These are phyloP conservation scores for Mesorhabditis spiculigera DNA, from an alignment of 2,888 invertebrate species.

Conservation along the genomic window DNA sequence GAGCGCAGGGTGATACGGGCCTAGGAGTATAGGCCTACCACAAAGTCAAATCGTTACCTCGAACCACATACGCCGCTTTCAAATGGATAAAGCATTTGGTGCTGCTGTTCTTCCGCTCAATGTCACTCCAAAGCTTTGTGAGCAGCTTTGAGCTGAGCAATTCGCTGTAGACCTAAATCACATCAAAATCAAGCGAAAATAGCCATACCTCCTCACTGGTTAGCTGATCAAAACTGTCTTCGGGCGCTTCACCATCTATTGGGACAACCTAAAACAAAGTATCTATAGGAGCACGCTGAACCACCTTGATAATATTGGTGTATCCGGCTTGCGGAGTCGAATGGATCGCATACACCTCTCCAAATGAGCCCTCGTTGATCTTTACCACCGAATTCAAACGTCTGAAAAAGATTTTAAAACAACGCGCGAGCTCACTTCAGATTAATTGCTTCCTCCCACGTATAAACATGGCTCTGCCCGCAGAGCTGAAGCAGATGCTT, in stretches of 20 bases:
- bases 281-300: too few relatives aligned
- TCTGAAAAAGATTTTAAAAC: neutral
- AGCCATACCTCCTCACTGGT: neutral
- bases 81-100: conserved; percentile 3
- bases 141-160: neutral
- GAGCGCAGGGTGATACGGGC: neutral
- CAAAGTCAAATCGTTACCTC: conserved; percentile 1
- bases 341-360: conserved; percentile 5
- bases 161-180: neutral
- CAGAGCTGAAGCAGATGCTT: neutral
- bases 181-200: neutral
- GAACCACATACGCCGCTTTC: neutral
- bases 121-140: neutral
- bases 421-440: neutral
- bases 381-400: neutral
- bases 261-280: neutral
- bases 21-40: neutral
- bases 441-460: neutral
- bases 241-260: neutral
- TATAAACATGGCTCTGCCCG: neutral
- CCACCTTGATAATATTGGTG: neutral
- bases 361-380: conserved; percentile 1
- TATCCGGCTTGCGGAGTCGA: neutral
- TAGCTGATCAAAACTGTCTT: neutral
- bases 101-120: neutral